Evolutionary conservation across 2,888 invertebrate species (phyloP).

Genomic region (Phyto melanocephala): DNA sequence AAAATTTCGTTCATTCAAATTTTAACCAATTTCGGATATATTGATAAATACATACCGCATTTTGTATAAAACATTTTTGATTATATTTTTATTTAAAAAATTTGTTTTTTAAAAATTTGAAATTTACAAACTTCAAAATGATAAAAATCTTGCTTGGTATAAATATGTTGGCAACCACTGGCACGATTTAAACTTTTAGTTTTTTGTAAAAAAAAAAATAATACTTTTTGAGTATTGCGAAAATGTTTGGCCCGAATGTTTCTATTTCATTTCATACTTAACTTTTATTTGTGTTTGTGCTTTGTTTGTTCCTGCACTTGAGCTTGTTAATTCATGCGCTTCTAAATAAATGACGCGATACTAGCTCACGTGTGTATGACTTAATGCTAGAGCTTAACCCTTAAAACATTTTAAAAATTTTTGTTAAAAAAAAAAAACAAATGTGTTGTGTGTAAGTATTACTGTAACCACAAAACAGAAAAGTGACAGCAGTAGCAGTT

Average conservation of each 20-base stretch:
- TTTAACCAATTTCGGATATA: no score
- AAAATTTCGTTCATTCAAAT: no score
- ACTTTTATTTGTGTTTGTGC: neutral
- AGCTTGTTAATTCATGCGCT: constrained; percentile 56
- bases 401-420: no score
- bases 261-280: neutral
- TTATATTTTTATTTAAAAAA: no score
- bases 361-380: constrained; percentile 52
- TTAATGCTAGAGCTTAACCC: constrained; percentile 18
- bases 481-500: neutral
- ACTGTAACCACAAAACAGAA: constrained; percentile 40
- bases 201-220: no score
- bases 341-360: constrained; percentile 48
- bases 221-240: constrained; percentile 22
- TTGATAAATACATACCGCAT: no score
- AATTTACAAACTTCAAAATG: no score
- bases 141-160: no score
- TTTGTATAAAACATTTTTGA: no score
- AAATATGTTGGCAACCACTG: no score
- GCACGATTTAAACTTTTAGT: no score
- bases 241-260: constrained; percentile 35
- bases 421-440: neutral
- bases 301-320: constrained; percentile 39
- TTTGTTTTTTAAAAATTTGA: no score
- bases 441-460: neutral